Evolutionary conservation across 2,797 vertebrate genomes (phyloP).

Genomic region (Periophthalmus magnuspinnatus): DNA sequence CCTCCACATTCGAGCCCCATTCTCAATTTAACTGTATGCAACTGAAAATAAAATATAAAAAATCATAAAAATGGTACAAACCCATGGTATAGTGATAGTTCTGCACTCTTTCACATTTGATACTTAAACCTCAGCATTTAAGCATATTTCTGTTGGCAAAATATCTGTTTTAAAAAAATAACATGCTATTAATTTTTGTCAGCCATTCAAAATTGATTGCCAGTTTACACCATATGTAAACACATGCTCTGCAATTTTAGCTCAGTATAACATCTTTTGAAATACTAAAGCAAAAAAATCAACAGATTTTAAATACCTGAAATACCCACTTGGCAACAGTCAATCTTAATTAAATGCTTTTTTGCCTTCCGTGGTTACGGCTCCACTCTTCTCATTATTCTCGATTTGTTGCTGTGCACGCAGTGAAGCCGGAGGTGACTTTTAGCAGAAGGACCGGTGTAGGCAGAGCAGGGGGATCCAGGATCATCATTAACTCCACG

Average conservation of each 20-base stretch:
- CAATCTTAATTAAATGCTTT: not conserved
- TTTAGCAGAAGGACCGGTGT: not conserved
- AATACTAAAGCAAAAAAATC: no score
- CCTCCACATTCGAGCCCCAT: not conserved
- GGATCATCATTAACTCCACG: slow-evolving; percentile 4
- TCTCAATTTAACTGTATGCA: not conserved
- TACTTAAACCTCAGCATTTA: not conserved
- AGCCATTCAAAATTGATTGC: no score
- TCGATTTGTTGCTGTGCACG: not conserved
- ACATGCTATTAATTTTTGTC: not conserved
- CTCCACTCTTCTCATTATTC: not conserved
- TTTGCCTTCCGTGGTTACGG: not conserved
- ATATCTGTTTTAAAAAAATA: not conserved
- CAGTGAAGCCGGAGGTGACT: slow-evolving; percentile 1
- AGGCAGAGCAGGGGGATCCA: not conserved
- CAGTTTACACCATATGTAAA: no score
- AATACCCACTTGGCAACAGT: not conserved
- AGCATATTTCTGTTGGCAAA: not conserved
- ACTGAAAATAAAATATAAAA: not conserved
- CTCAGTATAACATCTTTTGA: no score
- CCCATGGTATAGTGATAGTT: no score
- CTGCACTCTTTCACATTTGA: not conserved
- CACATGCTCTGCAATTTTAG: no score
- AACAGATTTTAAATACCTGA: not conserved
- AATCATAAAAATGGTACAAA: no score